A percentile compares a stretch with the other conserved stretches of the same genome.
Evolutionary conservation across 2,797 vertebrate genomes (phyloP).

Genomic region (Notoglanidium macrostoma): DNA sequence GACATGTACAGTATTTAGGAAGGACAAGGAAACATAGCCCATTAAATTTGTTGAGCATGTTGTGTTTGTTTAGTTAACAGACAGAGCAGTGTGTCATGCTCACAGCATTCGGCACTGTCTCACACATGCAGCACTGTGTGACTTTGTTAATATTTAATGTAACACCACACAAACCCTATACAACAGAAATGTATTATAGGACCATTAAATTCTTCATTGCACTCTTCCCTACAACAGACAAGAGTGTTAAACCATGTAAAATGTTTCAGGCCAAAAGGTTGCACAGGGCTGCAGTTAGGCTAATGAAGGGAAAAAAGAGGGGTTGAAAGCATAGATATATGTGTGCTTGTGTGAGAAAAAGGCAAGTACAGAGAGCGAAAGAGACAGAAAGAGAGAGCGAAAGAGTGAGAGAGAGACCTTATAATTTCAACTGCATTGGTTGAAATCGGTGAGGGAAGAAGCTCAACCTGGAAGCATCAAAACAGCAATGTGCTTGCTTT

Average conservation of each 20-base stretch:
- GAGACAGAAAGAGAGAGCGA: background rate
- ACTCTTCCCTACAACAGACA: background rate
- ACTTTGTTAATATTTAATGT: constrained; percentile 31
- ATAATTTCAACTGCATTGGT: background rate
- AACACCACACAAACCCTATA: constrained; percentile 16
- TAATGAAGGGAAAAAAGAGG: background rate
- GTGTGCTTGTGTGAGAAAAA: background rate
- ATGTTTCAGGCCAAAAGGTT: background rate
- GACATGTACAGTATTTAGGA: background rate
- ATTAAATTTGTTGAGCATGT: background rate
- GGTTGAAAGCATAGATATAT: background rate
- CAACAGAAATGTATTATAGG: background rate
- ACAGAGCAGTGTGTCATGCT: background rate
- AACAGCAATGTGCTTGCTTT: background rate
- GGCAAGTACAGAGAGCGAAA: background rate
- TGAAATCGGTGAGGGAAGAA: background rate
- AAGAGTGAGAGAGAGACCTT: background rate
- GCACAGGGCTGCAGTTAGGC: background rate
- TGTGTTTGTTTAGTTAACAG: background rate
- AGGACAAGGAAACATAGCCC: background rate
- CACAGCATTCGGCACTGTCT: background rate
- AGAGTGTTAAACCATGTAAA: background rate
- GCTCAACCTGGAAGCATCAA: background rate
- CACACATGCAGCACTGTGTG: background rate
- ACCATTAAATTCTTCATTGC: background rate